Evolutionary conservation across 2,113 vertebrate genomes (phyloP), one percentile per base, ranked within the genome.

Genomic region (Heterotis niloticus): DNA sequence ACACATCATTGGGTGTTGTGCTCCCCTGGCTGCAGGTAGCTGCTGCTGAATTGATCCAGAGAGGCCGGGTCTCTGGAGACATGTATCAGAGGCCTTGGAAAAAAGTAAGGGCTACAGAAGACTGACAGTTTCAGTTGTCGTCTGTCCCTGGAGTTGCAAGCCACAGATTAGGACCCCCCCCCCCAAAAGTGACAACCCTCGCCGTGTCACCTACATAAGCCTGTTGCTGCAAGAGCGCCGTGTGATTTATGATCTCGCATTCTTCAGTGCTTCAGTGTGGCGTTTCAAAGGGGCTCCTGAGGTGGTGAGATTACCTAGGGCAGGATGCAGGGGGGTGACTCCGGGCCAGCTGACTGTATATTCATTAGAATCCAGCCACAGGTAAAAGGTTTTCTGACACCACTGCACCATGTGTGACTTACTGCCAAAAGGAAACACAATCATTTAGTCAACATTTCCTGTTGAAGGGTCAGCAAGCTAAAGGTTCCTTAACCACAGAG

Each of bases 401-500:
- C n/a, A 23, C 10, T 17, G 71, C 16, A 18, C 10, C 26, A 5
- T 57, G 71, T 57, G 10, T 52, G 16, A 57, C 52, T 23, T 56
- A 44, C 51, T 73, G 71, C 34, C 71, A 74, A 16, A 72, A 13
- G 51, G 24, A 72, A 52, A 54, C 10, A 18, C n/a, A 51, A 71
- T 62, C 11, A 70, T 20, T 12, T 34, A 54, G 44, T 24, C 34
- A 54, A 20, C 51, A 13, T 34, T 51, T 72, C 20, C 69, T 72
- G 9, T 72, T 23, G 69, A 11, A 34, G 54, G 71, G 71, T 59
- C 57, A 74, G 57, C 28, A 54, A 74, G 54, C n/a, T 74, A 28
- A 74, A 74, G n/a, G 51, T 74, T 56, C 24, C 34, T 44, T 44
- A 44, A 74, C 54, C 56, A 18, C 71, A 5, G 17, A 44, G 24